Percentiles rank a stretch among this genome's conserved stretches.
Conservation (phyloP, 1,140 invertebrate species). For the Drosophila ironensis region DNA sequence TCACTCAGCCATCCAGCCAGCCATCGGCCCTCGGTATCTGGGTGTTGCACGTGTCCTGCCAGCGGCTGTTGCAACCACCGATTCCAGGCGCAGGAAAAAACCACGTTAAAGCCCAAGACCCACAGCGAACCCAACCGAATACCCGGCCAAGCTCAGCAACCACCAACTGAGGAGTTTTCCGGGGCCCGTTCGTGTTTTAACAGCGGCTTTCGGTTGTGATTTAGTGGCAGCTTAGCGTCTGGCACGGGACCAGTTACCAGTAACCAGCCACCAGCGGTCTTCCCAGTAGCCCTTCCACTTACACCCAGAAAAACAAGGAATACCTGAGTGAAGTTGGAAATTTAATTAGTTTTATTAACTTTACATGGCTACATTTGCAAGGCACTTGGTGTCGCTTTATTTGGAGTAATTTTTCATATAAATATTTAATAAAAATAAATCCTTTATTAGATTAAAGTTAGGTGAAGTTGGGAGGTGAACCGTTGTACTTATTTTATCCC, state of each 20-base stretch:
- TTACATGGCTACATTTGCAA: no score
- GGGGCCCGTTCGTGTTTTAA: slow-evolving; percentile 67
- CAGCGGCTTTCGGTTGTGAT: slow-evolving; percentile 79
- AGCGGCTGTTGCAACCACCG: slow-evolving; percentile 41
- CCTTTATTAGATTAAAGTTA: no score
- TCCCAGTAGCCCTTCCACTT: not conserved
- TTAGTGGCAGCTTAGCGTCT: slow-evolving; percentile 77
- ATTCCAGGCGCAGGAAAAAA: not conserved
- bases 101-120: slow-evolving; percentile 2
- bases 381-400: no score
- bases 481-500: no score
- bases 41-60: slow-evolving; percentile 42
- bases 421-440: no score
- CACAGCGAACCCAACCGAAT: slow-evolving; percentile 17
- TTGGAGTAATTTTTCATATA: no score
- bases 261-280: slow-evolving; percentile 9
- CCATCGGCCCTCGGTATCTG: slow-evolving; percentile 18
- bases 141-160: slow-evolving; percentile 24
- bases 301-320: not conserved
- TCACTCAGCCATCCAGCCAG: slow-evolving; percentile 21
- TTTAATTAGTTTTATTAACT: no score
- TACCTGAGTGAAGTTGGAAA: no score
- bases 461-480: no score
- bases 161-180: slow-evolving; percentile 51
- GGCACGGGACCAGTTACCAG: slow-evolving; percentile 50